Percentiles rank a stretch among this genome's conserved stretches.
Conservation (phyloP, 53 echinoderm and acorn worm species). For the Echinometra lucunter region DNA sequence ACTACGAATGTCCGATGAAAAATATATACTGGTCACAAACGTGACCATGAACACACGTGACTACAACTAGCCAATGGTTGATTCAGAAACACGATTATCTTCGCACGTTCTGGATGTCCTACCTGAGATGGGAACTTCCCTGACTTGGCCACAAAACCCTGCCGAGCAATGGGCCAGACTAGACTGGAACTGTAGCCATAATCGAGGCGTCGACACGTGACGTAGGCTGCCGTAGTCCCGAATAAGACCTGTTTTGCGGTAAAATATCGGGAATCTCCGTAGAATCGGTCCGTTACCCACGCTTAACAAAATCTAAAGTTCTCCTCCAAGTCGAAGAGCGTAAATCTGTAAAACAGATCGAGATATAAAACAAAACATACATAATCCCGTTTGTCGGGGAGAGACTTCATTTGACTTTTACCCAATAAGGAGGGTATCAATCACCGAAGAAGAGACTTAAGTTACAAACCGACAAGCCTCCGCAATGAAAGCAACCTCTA, state of each 20-base stretch:
- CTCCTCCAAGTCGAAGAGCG: slow-evolving; percentile 30
- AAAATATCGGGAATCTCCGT: slow-evolving; percentile 43
- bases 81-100: too few relatives aligned
- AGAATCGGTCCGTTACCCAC: slow-evolving; percentile 41
- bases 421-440: too few relatives aligned
- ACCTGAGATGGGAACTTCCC: slow-evolving; percentile 83
- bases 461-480: too few relatives aligned
- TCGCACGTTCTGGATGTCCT: background rate
- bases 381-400: too few relatives aligned
- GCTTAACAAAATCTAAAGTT: slow-evolving; percentile 45
- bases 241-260: slow-evolving; percentile 22
- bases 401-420: too few relatives aligned
- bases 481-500: too few relatives aligned
- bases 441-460: too few relatives aligned
- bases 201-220: slow-evolving; percentile 66
- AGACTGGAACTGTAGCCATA: slow-evolving; percentile 87
- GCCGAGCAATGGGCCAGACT: slow-evolving; percentile 82
- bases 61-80: too few relatives aligned
- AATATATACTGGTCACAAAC: too few relatives aligned
- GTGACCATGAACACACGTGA: too few relatives aligned
- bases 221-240: background rate
- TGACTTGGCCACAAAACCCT: slow-evolving; percentile 74
- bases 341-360: background rate
- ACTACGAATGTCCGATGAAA: too few relatives aligned
- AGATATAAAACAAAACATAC: too few relatives aligned